Evolutionary conservation across 1,140 invertebrate genomes (phyloP).

Genomic region (Homarus americanus): DNA sequence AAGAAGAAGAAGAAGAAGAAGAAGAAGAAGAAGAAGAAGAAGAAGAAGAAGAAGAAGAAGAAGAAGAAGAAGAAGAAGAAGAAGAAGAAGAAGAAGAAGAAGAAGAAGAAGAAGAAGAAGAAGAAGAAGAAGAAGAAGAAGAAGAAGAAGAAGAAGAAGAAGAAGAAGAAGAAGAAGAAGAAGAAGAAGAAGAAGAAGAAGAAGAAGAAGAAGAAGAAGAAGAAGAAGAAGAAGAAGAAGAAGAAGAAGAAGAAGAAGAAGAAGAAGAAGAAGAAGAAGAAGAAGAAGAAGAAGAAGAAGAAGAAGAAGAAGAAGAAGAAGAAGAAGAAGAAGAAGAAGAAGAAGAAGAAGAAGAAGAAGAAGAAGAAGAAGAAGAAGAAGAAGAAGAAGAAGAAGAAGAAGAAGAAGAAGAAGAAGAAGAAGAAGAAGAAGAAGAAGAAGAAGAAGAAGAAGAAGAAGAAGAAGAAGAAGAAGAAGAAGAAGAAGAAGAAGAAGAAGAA

Average conservation of each 20-base stretch:
- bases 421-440: conserved; percentile 11
- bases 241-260: neutral
- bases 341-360: neutral
- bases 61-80: neutral
- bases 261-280: neutral
- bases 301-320: neutral
- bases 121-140: neutral
- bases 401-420: conserved; percentile 10
- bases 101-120: neutral
- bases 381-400: neutral
- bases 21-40: neutral
- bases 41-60: neutral
- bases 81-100: neutral
- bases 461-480: neutral
- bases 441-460: neutral
- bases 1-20: neutral
- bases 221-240: neutral
- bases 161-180: neutral
- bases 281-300: neutral
- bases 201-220: neutral
- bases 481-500: neutral
- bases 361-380: too few species aligned
- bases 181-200: neutral
- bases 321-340: neutral
- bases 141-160: neutral